These are phyloP conservation scores for Pachycephus smyrnensis DNA, from an alignment of 2,888 invertebrate species.

Conservation along the genomic window DNA sequence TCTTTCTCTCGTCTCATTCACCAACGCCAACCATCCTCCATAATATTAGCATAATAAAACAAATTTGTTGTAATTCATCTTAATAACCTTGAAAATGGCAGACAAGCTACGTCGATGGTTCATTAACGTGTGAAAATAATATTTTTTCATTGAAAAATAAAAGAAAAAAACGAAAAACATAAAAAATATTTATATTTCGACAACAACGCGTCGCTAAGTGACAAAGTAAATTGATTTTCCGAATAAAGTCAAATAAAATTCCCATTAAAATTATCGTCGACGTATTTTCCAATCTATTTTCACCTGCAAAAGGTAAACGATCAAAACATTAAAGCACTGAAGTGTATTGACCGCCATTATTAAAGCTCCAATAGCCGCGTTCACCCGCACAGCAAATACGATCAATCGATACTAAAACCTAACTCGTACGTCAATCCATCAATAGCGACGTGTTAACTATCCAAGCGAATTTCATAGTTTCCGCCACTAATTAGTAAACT, in stretches of 20 bases:
- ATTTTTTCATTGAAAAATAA: no score
- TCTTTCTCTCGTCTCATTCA: no score
- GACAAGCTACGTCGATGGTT: no score
- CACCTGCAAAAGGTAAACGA: not conserved
- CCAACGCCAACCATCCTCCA: no score
- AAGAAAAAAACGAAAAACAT: no score
- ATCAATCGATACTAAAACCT: not conserved
- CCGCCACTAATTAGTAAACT: not conserved
- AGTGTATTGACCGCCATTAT: not conserved
- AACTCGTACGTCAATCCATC: not conserved
- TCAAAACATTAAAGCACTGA: not conserved
- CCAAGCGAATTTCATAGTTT: not conserved
- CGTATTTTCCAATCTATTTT: not conserved
- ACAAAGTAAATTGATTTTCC: no score
- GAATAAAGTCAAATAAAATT: not conserved
- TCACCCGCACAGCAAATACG: not conserved
- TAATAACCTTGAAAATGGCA: no score
- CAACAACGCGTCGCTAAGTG: no score
- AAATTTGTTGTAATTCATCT: no score
- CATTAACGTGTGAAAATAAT: no score
- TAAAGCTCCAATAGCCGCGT: not conserved
- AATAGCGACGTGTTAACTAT: not conserved
- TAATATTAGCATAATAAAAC: no score
- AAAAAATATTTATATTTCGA: no score
- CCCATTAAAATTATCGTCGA: not conserved